These are phyloP conservation scores for Eupithecia tripunctaria DNA, from an alignment of 2,888 invertebrate genomes.

Conservation along the genomic window DNA sequence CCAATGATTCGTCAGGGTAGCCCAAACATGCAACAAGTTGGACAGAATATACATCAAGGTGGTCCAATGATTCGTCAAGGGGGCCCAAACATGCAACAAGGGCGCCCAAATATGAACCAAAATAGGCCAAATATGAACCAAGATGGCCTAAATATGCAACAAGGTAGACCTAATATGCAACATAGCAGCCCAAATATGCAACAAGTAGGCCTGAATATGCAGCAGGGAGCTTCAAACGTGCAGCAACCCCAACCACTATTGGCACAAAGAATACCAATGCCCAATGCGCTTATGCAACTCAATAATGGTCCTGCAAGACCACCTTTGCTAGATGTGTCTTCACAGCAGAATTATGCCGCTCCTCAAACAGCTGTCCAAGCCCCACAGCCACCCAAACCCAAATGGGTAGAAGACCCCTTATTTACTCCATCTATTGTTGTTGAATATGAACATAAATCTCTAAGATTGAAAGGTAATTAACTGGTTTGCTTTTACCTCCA, in stretches of 20 bases:
- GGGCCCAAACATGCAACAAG: slow-evolving; percentile 20
- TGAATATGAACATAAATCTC: slow-evolving; percentile 88
- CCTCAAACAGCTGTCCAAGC: slow-evolving; percentile 30
- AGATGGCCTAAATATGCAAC: slow-evolving; percentile 21
- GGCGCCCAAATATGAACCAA: slow-evolving; percentile 31
- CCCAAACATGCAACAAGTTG: slow-evolving; percentile 22
- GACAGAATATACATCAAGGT: slow-evolving; percentile 29
- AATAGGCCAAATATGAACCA: slow-evolving; percentile 54
- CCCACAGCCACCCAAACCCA: slow-evolving; percentile 43
- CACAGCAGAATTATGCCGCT: slow-evolving; percentile 37
- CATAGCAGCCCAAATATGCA: slow-evolving; percentile 28
- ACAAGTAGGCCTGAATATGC: slow-evolving; percentile 27
- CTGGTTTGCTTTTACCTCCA: slow-evolving; percentile 23
- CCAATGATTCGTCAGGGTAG: slow-evolving; percentile 23
- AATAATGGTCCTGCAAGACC: slow-evolving; percentile 28
- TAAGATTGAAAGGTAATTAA: slow-evolving; percentile 81
- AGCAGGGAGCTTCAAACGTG: slow-evolving; percentile 18
- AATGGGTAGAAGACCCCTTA: slow-evolving; percentile 79
- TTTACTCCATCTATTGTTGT: slow-evolving; percentile 85
- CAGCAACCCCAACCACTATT: slow-evolving; percentile 30
- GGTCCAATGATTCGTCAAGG: slow-evolving; percentile 24
- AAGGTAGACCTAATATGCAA: slow-evolving; percentile 28
- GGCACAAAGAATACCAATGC: slow-evolving; percentile 25
- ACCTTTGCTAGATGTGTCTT: slow-evolving; percentile 35
- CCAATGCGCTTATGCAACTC: not conserved